Evolutionary conservation across 2,797 vertebrate species (phyloP), one percentile per base, ranked within the genome.

Genomic region (Rhinophrynus dorsalis): DNA sequence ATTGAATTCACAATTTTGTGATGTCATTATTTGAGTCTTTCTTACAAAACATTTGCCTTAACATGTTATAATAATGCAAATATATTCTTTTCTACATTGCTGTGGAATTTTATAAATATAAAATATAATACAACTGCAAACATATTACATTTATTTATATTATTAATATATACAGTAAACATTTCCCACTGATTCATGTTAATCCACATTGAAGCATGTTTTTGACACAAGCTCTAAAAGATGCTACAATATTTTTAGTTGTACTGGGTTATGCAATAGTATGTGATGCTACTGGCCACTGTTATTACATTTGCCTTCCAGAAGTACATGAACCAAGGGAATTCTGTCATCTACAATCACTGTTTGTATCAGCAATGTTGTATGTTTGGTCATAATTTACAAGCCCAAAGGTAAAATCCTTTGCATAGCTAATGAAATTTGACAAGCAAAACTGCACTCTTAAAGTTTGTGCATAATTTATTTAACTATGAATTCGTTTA

Each of bases 311-410:
- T 77, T 86, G 51, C 75, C 78, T 87, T 33, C 11, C 59, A 75
- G 69, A 80, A 57, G 78, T 35, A 75, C 60, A 77, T 51, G 76
- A 82, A 78, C 62, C 75, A 74, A 78, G 77, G 67, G 74, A 83
- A 84, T 82, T 57, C 81, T 90, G 90, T 89, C 90, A 88, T 77
- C 66, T 75, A 77, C 75, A 87, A 87, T 92, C 83, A 88, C 42
- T 81, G 67, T 84, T 82, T 74, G 64, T 73, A 81, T 74, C 40
- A 82, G 70, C 76, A 80, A 63, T 78, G 61, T 79, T 83, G 82
- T 79, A 78, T 75, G 82, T 79, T 82, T 82, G 83, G 78, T 86
- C 75, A 71, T 69, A 76, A 74, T 85, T 79, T 80, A 78, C 51
- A 75, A 72, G 73, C 80, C 84, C 82, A 48, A 81, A 82, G 85